These are phyloP conservation scores for Dynastes grantii DNA, from an alignment of 2,888 invertebrate species.

Conservation along the genomic window DNA sequence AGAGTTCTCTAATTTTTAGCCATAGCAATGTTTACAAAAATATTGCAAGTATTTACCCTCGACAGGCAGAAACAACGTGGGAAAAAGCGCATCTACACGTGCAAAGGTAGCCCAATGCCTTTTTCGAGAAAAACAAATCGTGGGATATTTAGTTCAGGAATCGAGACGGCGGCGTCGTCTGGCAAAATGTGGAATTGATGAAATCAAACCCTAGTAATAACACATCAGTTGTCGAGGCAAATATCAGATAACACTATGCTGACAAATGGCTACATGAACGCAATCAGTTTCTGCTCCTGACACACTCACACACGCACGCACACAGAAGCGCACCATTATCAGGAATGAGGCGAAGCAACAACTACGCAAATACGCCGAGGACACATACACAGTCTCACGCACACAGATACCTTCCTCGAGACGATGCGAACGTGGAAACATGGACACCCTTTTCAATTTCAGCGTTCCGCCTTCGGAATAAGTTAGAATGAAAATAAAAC, in stretches of 20 bases:
- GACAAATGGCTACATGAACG: conserved; percentile 56
- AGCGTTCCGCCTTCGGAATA: conserved; percentile 44
- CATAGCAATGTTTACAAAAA: no score
- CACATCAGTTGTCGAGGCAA: conserved; percentile 47
- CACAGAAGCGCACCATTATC: conserved; percentile 53
- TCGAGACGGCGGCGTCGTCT: conserved; percentile 40
- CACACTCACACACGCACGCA: conserved; percentile 50
- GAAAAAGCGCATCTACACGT: background rate
- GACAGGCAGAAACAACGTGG: no score
- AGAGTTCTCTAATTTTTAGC: no score
- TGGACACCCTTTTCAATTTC: conserved; percentile 55
- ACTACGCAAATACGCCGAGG: conserved; percentile 52
- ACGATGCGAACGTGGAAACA: conserved; percentile 49
- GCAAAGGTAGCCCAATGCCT: background rate
- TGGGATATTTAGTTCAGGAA: conserved; percentile 31
- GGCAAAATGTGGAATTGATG: conserved; percentile 42
- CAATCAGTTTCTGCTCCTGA: conserved; percentile 57
- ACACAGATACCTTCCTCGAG: background rate
- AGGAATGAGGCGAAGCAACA: conserved; percentile 58
- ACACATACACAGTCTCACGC: conserved; percentile 9
- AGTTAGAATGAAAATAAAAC: conserved; percentile 47
- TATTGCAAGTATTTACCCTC: no score
- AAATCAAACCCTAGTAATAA: conserved; percentile 48
- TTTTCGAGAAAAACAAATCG: conserved; percentile 25
- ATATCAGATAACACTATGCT: conserved; percentile 50